Base-by-base conservation (phyloP, 1,140 invertebrate genomes). In the Lutraria rhynchaena region DNA sequence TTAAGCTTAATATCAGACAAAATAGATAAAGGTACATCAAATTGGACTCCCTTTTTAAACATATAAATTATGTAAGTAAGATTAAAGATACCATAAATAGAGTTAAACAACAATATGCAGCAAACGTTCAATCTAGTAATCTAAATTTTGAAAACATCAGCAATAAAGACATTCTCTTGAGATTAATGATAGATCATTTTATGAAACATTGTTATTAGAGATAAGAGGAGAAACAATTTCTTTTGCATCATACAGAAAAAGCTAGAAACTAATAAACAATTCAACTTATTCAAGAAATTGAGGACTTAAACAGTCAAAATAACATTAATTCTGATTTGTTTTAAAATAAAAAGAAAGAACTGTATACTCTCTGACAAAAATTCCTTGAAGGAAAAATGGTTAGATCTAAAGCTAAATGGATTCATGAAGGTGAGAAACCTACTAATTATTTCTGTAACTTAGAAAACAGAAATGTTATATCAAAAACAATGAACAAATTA, bases 401-500 rank as follows among this genome's bases (percentile, higher is more conserved):
- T 27, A 24, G 55, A 58, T 58, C 55, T 4, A 58, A 27, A 29
- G 24, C 55, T 27, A 58, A 27, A 29, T 58, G 55, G 55, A 9
- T 58, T 27, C 55, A 27, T 27, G 55, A 58, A 58, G 55, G 55
- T n/a, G n/a, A n/a, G n/a, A n/a, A n/a, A n/a, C n/a, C n/a, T n/a
- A n/a, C n/a, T n/a, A n/a, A n/a, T n/a, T n/a, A n/a, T n/a, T n/a
- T n/a, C n/a, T n/a, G n/a, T n/a, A n/a, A n/a, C n/a, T n/a, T n/a
- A n/a, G n/a, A 81, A 70, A 58, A 60, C 11, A 49, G 55, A 60
- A 71, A 71, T 58, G 44, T 29, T 19, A 37, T 44, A 3, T 51
- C 13, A 49, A 80, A 69, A 70, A 57, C 37, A 17, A 57, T 57
- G 4, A 41, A 69, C 49, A 13, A 55, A 11, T 17, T 31, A 65